Conservation (phyloP, 2,888 invertebrate species). For the Lochmaea capreae region DNA sequence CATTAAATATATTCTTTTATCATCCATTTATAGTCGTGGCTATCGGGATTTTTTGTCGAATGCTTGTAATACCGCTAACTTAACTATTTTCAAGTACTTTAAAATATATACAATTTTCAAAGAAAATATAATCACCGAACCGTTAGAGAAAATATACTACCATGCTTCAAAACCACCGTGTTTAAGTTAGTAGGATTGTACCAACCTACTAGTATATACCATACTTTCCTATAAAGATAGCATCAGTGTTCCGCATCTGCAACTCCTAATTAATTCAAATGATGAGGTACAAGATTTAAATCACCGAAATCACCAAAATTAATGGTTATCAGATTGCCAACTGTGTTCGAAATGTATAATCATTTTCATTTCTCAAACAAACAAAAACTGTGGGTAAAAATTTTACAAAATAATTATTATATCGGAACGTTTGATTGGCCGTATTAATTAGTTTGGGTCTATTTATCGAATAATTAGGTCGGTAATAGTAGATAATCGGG, state of each 20-base stretch:
- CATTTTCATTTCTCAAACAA: conserved; percentile 35
- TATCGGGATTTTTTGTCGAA: not conserved
- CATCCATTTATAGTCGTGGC: not conserved
- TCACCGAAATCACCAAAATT: conserved; percentile 36
- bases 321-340: conserved; percentile 37
- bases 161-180: conserved; percentile 17
- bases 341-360: conserved; percentile 32
- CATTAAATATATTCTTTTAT: too few relatives aligned
- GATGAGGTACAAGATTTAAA: conserved; percentile 37
- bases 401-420: conserved; percentile 16
- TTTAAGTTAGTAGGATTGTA: conserved; percentile 18
- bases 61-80: not conserved
- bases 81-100: not conserved
- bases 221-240: conserved; percentile 26
- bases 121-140: conserved; percentile 6
- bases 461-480: conserved; percentile 28
- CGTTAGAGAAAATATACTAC: conserved; percentile 15
- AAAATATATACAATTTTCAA: conserved; percentile 11
- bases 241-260: conserved; percentile 37
- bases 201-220: conserved; percentile 15
- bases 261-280: conserved; percentile 37
- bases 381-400: conserved; percentile 32
- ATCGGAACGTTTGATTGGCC: conserved; percentile 24
- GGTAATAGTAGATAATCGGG: not conserved
- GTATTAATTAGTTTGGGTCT: conserved; percentile 24